Percentiles rank a stretch among this genome's conserved stretches.
phyloP scores from a whole-genome alignment of 2,888 invertebrate species.

The Ormyrus pomaceus region DNA sequence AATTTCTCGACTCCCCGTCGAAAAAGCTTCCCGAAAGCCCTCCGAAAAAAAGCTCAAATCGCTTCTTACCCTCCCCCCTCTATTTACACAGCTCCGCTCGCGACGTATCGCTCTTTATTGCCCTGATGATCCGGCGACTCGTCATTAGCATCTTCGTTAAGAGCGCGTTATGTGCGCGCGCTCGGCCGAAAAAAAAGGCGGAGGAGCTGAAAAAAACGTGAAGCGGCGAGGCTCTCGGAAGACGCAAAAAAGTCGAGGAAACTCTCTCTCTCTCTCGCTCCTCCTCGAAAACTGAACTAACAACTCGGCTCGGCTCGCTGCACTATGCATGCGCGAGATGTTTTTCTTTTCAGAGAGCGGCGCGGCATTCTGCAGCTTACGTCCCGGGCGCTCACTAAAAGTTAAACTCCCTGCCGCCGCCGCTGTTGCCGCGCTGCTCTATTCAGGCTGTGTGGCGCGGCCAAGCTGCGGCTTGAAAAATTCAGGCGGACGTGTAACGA shows the following conservation, averaged over 20 bases:
- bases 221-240: background rate
- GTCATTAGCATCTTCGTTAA: slow-evolving; percentile 44
- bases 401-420: slow-evolving; percentile 19
- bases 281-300: slow-evolving; percentile 28
- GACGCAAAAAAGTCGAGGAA: background rate
- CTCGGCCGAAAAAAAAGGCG: background rate
- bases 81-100: too few species aligned
- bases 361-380: too few species aligned
- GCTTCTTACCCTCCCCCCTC: too few species aligned
- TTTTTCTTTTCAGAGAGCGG: slow-evolving; percentile 26
- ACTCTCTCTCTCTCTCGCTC: background rate
- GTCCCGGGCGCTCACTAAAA: slow-evolving; percentile 7
- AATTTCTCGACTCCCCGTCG: background rate
- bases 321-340: slow-evolving; percentile 18
- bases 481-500: slow-evolving; percentile 17
- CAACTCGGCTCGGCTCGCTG: background rate
- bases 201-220: background rate
- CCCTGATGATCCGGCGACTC: background rate
- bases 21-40: too few species aligned
- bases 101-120: too few species aligned
- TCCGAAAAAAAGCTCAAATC: too few species aligned
- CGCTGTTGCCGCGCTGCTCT: background rate
- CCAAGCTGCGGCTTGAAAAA: slow-evolving; percentile 37
- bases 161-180: background rate
- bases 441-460: slow-evolving; percentile 18